phyloP scores from a whole-genome alignment of 1,140 invertebrate genomes.

The Drosophila novamexicana region DNA sequence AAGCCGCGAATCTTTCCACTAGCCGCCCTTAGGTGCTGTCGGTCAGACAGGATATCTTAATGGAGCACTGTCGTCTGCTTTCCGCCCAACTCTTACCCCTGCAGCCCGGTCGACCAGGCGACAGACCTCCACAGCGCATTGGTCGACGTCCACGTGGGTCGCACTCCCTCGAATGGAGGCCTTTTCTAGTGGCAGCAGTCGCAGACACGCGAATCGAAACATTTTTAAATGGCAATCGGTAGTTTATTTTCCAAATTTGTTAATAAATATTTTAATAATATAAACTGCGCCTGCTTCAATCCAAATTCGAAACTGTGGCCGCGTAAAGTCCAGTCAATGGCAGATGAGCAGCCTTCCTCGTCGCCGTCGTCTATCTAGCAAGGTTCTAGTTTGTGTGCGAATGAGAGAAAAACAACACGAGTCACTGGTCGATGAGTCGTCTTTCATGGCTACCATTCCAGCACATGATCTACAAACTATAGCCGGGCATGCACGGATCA shows the following conservation, averaged over 20 bases:
- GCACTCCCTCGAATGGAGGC: too few relatives aligned
- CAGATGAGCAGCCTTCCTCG: too few relatives aligned
- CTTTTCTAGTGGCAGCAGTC: background rate
- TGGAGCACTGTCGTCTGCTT: background rate
- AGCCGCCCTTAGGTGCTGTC: background rate
- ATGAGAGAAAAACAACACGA: too few relatives aligned
- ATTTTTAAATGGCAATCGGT: background rate
- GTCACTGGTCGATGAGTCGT: too few relatives aligned
- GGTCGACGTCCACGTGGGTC: background rate
- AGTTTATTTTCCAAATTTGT: background rate
- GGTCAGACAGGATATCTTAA: background rate
- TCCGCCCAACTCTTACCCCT: background rate
- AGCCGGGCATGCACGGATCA: too few relatives aligned
- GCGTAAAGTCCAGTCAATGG: too few relatives aligned
- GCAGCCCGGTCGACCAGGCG: constrained; percentile 10
- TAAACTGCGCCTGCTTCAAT: constrained; percentile 5
- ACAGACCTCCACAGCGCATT: constrained; percentile 1
- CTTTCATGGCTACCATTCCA: too few relatives aligned
- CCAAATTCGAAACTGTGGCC: background rate
- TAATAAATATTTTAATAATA: constrained; percentile 6
- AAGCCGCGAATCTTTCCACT: background rate
- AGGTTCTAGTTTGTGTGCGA: too few relatives aligned
- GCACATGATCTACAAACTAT: too few relatives aligned
- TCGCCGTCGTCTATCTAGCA: too few relatives aligned
- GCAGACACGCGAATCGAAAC: constrained; percentile 9